Conservation (phyloP, 2,888 invertebrate genomes). For the Graphium colonna region DNA sequence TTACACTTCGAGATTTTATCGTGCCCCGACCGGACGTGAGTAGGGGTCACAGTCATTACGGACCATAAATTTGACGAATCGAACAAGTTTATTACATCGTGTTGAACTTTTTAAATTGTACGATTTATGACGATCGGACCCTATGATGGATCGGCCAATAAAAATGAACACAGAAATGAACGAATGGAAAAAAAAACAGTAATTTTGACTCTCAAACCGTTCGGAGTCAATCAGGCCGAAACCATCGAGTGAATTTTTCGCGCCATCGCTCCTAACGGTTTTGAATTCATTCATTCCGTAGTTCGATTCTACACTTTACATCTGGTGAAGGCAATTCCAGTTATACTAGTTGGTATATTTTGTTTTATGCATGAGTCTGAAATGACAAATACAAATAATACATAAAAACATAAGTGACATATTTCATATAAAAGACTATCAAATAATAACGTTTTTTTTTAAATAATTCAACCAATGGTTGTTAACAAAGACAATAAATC, state of each 20-base stretch:
- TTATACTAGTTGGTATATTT: no score
- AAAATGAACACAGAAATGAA: background rate
- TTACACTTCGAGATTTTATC: slow-evolving; percentile 17
- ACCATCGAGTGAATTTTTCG: slow-evolving; percentile 8
- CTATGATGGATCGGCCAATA: slow-evolving; percentile 4
- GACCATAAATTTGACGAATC: slow-evolving; percentile 21
- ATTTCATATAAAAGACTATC: no score
- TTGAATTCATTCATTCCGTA: slow-evolving; percentile 4
- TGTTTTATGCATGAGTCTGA: no score
- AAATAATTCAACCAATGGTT: no score
- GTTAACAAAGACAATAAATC: no score
- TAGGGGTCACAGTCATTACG: slow-evolving; percentile 16
- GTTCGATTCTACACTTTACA: background rate
- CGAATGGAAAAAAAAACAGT: background rate
- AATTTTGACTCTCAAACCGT: background rate
- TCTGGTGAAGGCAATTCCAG: background rate
- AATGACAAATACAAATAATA: no score
- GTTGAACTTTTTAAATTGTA: slow-evolving; percentile 4
- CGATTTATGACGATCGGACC: slow-evolving; percentile 6
- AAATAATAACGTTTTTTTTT: no score
- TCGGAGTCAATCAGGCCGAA: slow-evolving; percentile 15
- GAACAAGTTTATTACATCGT: slow-evolving; percentile 13
- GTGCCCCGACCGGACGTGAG: slow-evolving; percentile 11
- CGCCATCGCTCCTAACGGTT: slow-evolving; percentile 12
- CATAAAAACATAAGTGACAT: no score